Percentiles rank a stretch among this genome's conserved stretches.
These are phyloP conservation scores for Gonocerus acuteangulatus DNA, from an alignment of 2,888 invertebrate species.

Conservation along the genomic window DNA sequence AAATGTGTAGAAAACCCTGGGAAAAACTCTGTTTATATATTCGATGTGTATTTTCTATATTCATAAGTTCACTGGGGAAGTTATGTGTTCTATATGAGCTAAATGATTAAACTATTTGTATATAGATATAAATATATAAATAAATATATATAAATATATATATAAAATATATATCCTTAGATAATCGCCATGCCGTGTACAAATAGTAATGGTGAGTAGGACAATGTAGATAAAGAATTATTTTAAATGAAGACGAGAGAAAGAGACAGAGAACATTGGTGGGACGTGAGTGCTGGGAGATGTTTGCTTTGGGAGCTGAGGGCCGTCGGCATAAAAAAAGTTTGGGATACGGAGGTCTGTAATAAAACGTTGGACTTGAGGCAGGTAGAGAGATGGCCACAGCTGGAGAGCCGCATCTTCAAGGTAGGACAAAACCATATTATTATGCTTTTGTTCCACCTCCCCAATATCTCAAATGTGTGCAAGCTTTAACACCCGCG, in stretches of 20 bases:
- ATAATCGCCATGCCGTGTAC: slow-evolving; percentile 35
- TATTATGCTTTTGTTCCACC: slow-evolving; percentile 35
- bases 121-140: slow-evolving; percentile 16
- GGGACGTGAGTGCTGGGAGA: slow-evolving; percentile 5
- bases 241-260: slow-evolving; percentile 21
- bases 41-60: slow-evolving; percentile 38
- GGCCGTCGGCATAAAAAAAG: neutral
- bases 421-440: slow-evolving; percentile 36
- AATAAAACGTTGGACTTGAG: neutral
- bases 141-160: slow-evolving; percentile 17
- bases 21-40: slow-evolving; percentile 35
- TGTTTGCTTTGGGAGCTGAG: neutral
- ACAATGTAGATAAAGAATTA: slow-evolving; percentile 34
- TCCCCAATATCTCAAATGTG: slow-evolving; percentile 25
- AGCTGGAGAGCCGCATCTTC: slow-evolving; percentile 1
- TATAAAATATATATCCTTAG: slow-evolving; percentile 32
- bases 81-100: slow-evolving; percentile 30
- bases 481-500: slow-evolving; percentile 14
- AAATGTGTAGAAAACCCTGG: slow-evolving; percentile 26
- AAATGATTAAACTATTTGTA: slow-evolving; percentile 21
- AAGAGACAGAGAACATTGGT: slow-evolving; percentile 6
- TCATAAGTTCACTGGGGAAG: slow-evolving; percentile 26
- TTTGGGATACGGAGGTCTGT: neutral
- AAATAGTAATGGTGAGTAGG: slow-evolving; percentile 37
- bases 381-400: neutral